Base-by-base conservation (phyloP, 2,113 vertebrate species). In the Fukomys damarensis region DNA sequence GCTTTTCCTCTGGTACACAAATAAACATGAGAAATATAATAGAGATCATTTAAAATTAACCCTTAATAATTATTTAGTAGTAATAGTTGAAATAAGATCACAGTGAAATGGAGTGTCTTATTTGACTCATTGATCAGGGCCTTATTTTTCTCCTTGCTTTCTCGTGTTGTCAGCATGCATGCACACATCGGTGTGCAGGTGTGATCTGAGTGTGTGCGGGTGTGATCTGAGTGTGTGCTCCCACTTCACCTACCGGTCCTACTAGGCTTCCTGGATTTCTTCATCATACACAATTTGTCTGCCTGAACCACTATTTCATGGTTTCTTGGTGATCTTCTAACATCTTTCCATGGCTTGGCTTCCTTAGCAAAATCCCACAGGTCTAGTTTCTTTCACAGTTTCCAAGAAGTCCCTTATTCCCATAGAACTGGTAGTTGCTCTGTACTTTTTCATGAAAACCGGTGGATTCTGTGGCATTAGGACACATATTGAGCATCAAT, bases 41-140 rank as follows among this genome's bases (percentile, higher is more conserved):
- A 54, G 32, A n/a, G 80, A 49, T 5, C 41, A n/a, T 82, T 96
- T 72, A 54, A 43, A 88, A 63, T 90, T 16, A 70, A 84, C 3
- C 5, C 59, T 43, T 11, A 86, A 38, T 66, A 70, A 86, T n/a
- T 35, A 65, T 65, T 72, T 59, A 54, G 52, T n/a, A n/a, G 30
- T 54, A 92, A 72, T 66, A 77, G 82, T 32, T 87, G 22, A 94
- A 91, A 93, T 58, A 82, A 93, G 70, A 80, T 59, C 12, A 5
- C 19, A 20, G 4, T 82, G 16, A 46, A 68, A 56, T 26, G 17
- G 16, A 6, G 0, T 1, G 65, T 81, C 43, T 88, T 38, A 59
- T 84, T 66, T 80, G 4, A 41, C 16, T 85, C 35, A 76, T 86
- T 76, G 4, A 35, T 0, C 35, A 17, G 19, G 2, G 2, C 6